These are phyloP conservation scores for Indri indri DNA, from an alignment of 2,113 vertebrate species.

Conservation along the genomic window DNA sequence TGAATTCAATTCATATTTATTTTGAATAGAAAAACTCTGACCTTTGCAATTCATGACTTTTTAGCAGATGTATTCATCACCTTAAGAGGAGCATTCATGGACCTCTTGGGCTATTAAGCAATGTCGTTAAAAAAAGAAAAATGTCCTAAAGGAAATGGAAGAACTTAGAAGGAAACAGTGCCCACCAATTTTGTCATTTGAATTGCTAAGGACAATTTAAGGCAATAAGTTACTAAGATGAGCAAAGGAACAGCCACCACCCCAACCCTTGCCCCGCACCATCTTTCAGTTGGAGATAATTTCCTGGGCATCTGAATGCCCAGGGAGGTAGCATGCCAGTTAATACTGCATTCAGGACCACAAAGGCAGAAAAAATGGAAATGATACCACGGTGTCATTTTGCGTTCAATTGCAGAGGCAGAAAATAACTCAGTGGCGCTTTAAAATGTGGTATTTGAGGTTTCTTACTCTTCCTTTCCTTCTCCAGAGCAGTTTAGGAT, in stretches of 20 bases:
- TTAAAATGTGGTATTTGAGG: not conserved
- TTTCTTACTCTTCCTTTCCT: not conserved
- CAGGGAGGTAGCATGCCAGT: not conserved
- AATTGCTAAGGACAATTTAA: not conserved
- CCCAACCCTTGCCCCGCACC: rapidly evolving
- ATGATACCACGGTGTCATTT: rapidly evolving
- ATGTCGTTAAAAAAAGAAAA: not conserved
- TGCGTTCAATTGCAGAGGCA: not conserved
- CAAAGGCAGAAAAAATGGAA: not conserved
- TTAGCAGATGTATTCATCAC: not conserved
- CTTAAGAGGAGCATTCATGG: not conserved
- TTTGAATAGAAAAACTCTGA: not conserved
- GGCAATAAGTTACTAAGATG: not conserved
- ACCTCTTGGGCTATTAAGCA: not conserved
- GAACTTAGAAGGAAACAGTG: not conserved
- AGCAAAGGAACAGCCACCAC: not conserved
- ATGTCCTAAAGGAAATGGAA: not conserved
- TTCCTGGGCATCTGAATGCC: not conserved
- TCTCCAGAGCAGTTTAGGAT: not conserved
- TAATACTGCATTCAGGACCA: not conserved
- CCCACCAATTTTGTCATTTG: not conserved
- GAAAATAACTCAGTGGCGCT: not conserved
- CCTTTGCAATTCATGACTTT: not conserved
- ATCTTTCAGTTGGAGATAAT: not conserved
- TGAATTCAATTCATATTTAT: not conserved